These are phyloP conservation scores for Trachelus tabidus DNA, from an alignment of 2,888 invertebrate species.

Conservation along the genomic window DNA sequence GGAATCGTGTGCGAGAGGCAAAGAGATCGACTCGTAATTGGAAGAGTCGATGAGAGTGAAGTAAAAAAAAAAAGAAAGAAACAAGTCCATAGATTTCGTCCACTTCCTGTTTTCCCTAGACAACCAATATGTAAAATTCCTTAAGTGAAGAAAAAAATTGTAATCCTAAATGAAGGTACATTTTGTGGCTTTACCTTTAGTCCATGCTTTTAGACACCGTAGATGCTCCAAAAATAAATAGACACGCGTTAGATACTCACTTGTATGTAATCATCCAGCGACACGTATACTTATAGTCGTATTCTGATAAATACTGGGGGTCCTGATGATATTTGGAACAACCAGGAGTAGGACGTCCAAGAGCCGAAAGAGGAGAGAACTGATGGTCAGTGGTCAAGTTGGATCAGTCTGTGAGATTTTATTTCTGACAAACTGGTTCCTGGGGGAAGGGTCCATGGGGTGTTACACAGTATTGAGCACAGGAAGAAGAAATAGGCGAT, in stretches of 20 bases:
- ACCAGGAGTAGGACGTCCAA: background rate
- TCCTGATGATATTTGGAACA: background rate
- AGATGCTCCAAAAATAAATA: background rate
- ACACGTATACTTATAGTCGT: background rate
- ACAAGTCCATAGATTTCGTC: background rate
- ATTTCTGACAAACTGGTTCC: conserved; percentile 59
- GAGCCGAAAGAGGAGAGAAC: background rate
- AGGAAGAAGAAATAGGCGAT: conserved; percentile 35
- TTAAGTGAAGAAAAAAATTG: background rate
- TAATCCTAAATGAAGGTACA: background rate
- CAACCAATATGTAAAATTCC: background rate
- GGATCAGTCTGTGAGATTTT: conserved; percentile 43
- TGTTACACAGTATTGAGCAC: background rate
- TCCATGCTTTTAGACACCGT: background rate
- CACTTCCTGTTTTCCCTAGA: background rate
- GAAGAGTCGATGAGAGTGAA: background rate
- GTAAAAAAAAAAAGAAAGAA: background rate
- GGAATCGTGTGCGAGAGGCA: background rate
- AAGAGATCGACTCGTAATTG: background rate
- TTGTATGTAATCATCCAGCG: background rate
- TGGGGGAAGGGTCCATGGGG: conserved; percentile 13
- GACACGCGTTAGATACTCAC: background rate
- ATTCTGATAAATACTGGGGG: background rate
- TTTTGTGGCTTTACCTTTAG: background rate
- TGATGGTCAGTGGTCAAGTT: conserved; percentile 33